Evolutionary conservation across 2,888 invertebrate genomes (phyloP).

Genomic region (Phyto melanocephala): DNA sequence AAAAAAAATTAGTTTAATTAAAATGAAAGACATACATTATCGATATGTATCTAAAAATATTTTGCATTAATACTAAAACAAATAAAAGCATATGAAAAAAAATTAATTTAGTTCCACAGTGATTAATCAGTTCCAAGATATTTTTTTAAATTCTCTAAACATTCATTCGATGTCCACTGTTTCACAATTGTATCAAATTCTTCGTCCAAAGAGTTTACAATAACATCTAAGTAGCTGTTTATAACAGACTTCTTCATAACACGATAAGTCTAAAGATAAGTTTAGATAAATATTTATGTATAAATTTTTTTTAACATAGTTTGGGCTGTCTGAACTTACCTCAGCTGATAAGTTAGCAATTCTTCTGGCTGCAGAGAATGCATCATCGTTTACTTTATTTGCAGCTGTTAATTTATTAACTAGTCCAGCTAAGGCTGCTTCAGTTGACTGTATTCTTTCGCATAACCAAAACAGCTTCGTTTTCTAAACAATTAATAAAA

Average conservation of each 20-base stretch:
- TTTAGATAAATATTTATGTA: not conserved
- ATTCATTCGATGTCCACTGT: conserved; percentile 76
- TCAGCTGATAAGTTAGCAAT: conserved; percentile 87
- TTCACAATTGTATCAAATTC: conserved; percentile 75
- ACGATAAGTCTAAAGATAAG: conserved; percentile 71
- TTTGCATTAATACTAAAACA: conserved; percentile 41
- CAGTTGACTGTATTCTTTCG: conserved; percentile 88
- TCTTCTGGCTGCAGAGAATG: conserved; percentile 83
- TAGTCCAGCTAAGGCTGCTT: conserved; percentile 88
- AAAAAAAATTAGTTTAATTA: conserved; percentile 6
- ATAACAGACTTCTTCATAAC: conserved; percentile 69
- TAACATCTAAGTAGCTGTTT: conserved; percentile 66
- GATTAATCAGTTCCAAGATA: conserved; percentile 70
- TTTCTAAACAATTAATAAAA: conserved; percentile 68
- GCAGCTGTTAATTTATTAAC: conserved; percentile 90
- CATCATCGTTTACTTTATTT: conserved; percentile 87
- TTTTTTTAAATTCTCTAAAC: conserved; percentile 75
- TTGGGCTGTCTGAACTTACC: conserved; percentile 80
- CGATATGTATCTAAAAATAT: conserved; percentile 48
- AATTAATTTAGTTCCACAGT: conserved; percentile 46
- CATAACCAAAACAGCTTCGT: conserved; percentile 84
- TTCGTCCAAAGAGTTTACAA: conserved; percentile 72
- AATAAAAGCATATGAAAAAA: conserved; percentile 21
- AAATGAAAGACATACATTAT: conserved; percentile 38
- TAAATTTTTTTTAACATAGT: too few species aligned